phyloP scores from a whole-genome alignment of 2,888 invertebrate species.

The Athetis lepigone region DNA sequence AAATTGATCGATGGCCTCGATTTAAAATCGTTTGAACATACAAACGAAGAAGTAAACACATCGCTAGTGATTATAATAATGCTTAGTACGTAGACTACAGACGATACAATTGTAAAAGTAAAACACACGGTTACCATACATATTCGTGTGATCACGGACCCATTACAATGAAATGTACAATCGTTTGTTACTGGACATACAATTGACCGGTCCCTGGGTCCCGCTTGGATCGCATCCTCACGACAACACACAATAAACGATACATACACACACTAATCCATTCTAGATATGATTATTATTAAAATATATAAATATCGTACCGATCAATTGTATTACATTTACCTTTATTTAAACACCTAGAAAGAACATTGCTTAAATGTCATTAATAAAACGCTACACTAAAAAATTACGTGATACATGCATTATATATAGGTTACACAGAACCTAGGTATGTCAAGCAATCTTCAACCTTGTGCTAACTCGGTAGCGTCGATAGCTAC shows the following conservation, averaged over 20 bases:
- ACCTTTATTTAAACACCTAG: constrained; percentile 72
- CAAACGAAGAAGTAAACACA: constrained; percentile 62
- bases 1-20: constrained; percentile 88
- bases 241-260: constrained; percentile 38
- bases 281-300: constrained; percentile 47
- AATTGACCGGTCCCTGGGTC: constrained; percentile 74
- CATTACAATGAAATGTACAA: constrained; percentile 90
- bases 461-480: constrained; percentile 74
- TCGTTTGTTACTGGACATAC: constrained; percentile 73
- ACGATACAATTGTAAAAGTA: constrained; percentile 53
- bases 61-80: constrained; percentile 48
- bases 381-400: constrained; percentile 76
- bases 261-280: constrained; percentile 47
- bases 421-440: constrained; percentile 76
- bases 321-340: constrained; percentile 78
- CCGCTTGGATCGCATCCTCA: constrained; percentile 57
- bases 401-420: constrained; percentile 74
- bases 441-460: constrained; percentile 76
- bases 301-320: constrained; percentile 61
- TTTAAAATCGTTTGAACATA: constrained; percentile 81
- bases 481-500: constrained; percentile 62
- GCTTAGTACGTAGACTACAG: constrained; percentile 57
- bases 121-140: constrained; percentile 48
- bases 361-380: constrained; percentile 69
- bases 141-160: constrained; percentile 73